Evolutionary conservation across 2,888 invertebrate species (phyloP), one percentile per base, ranked within the genome.

Genomic region (Tanaodytes sp.): DNA sequence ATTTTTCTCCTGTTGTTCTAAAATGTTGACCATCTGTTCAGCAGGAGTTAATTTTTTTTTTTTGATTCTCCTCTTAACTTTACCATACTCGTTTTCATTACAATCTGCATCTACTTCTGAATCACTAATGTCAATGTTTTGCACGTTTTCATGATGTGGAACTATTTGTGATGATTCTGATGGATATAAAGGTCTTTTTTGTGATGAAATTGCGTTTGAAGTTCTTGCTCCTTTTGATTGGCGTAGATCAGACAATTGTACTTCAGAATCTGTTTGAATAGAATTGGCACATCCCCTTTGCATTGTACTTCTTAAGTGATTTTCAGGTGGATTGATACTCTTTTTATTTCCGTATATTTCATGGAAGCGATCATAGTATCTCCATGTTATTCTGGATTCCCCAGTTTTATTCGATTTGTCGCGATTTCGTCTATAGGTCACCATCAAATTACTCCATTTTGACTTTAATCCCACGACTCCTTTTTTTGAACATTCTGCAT

Each of bases 391-490:
- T n/a, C n/a, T 11, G 3, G 20, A 3, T 12, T 49, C 36, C 8
- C 49, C 49, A 3, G 49, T 49, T 4, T 8, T 49, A 0, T 49
- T 49, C 27, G 36, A 12, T 30, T 40, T 52, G 9, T 52, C 52
- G 3, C 19, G 27, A 30, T 40, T 40, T 11, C 40, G n/a, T 1
- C 52, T 33, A 16, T 52, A 52, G 4, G 40, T 40, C 0, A 52
- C 30, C 40, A 52, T 52, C 0, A 52, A 2, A 27, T 52, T 52
- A 4, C 19, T 23, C 40, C 52, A 52, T 9, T 52, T 52, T 2
- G 8, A 37, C 1, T n/a, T 49, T 9, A 49, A 19, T 11, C 39
- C 23, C 0, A 6, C 8, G 1, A 39, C 39, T n/a, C 39, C 39
- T 39, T 52, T 52, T 2, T 5, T 9, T 2, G 5, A 4, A 27